Base-by-base conservation (phyloP, 37 sponge, comb jelly and placozoan genomes). In the Axinella damicornis region DNA sequence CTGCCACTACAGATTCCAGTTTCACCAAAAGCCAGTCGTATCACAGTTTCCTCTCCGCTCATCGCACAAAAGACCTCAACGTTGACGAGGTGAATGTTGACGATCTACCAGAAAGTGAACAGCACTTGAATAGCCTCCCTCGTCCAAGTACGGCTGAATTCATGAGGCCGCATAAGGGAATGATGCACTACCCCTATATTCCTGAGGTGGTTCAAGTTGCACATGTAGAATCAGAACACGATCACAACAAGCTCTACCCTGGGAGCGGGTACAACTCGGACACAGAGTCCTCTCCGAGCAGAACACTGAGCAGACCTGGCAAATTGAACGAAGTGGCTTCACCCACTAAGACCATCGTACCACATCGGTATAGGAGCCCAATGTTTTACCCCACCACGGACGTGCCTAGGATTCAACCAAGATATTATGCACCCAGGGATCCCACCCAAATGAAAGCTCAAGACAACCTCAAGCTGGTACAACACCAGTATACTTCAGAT, bases 261-360 rank as follows among this genome's bases (percentile, higher is more conserved):
- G 54, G 72, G 27, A 82, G 71, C 17, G 83, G 88, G 0, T 87
- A 89, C 54, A 89, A 78, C 66, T 89, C 89, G 20, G 89, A 89
- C 66, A 89, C 89, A 21, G 89, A 89, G 57, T 83, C 84, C 14
- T 83, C 89, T 53, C 89, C 89, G 0, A 89, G 89, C 36, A 53
- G 89, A 38, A 89, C 89, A 1, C 40, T 89, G 24, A 83, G 37
- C 55, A 67, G 81, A 20, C 69, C 81, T 31, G 81, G 37, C 30
- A 80, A 80, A 69, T 25, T 80, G 25, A 53, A 34, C 1, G 81
- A 80, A 80, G 81, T 80, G 30, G 69, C 53, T 36, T 57, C 79
- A 21, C 79, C 79, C 64, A 78, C 79, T 25, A 65, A 64, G 53
- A 25, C 53, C 34, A 79, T 31, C 30, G 55, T 80, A 37, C 81